These are phyloP conservation scores for Stenodema calcarata DNA, from an alignment of 2,888 invertebrate species.

Conservation along the genomic window DNA sequence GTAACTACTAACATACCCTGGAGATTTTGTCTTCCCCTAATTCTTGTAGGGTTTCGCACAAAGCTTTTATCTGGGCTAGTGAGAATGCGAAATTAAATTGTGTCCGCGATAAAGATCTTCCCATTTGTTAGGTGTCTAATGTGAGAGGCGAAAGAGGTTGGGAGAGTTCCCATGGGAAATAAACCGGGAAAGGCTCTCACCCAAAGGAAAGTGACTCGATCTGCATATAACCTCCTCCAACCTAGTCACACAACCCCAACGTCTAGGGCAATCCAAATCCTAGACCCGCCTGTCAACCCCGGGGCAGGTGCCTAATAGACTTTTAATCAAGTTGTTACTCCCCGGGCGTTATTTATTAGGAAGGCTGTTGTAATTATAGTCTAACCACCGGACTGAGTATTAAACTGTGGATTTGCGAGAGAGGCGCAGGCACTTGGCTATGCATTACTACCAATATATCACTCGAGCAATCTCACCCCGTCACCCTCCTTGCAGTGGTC, in stretches of 20 bases:
- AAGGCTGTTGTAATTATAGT: background rate
- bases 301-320: background rate
- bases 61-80: too few relatives aligned
- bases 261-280: background rate
- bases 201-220: background rate
- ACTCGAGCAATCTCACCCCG: constrained; percentile 15
- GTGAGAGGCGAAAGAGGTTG: background rate
- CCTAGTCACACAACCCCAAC: background rate
- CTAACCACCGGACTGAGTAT: background rate
- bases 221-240: background rate
- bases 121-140: background rate
- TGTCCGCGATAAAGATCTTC: too few relatives aligned
- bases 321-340: constrained; percentile 8
- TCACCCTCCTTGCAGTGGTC: background rate
- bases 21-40: too few relatives aligned
- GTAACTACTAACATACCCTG: too few relatives aligned
- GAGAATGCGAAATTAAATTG: too few relatives aligned
- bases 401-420: constrained; percentile 21
- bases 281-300: background rate
- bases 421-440: constrained; percentile 12
- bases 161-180: background rate
- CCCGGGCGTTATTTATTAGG: background rate
- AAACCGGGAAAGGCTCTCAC: background rate
- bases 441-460: constrained; percentile 12
- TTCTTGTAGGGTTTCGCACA: too few relatives aligned